phyloP scores from a whole-genome alignment of 2,888 invertebrate species.

The Ormyrus thymus region DNA sequence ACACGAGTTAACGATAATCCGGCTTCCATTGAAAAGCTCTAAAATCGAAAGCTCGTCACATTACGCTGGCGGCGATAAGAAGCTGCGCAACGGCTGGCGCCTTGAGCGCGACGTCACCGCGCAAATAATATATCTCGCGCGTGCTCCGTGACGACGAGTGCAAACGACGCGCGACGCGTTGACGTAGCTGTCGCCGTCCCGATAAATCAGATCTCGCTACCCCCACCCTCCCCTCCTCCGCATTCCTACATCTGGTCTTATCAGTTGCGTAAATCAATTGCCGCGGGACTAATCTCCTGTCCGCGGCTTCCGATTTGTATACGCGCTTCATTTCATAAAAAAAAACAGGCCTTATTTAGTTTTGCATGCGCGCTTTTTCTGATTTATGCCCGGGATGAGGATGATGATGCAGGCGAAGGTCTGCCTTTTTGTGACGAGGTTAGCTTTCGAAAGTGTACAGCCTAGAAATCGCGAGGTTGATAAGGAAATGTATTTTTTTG shows the following conservation, averaged over 20 bases:
- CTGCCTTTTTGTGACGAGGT: constrained; percentile 11
- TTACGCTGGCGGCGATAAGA: constrained; percentile 27
- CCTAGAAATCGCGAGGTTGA: constrained; percentile 15
- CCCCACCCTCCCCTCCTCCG: background rate
- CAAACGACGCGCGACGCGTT: background rate
- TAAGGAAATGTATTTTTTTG: background rate
- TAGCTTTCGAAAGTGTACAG: background rate
- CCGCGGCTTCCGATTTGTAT: background rate
- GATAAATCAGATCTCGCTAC: constrained; percentile 23
- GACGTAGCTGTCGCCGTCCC: background rate
- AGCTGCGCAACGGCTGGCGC: background rate
- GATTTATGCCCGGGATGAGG: background rate
- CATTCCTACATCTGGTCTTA: background rate
- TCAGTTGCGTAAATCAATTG: constrained; percentile 38
- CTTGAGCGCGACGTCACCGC: background rate
- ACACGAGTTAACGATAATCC: no score
- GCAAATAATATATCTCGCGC: background rate
- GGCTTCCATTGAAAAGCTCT: no score
- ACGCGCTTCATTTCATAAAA: background rate
- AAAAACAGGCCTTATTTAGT: constrained; percentile 9
- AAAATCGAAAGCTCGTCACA: background rate
- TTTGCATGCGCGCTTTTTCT: background rate
- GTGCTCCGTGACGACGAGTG: background rate
- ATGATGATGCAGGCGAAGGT: background rate
- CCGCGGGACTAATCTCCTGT: background rate